These are phyloP conservation scores for Sebastes oblongus DNA, from an alignment of 2,797 vertebrate species.

Conservation along the genomic window DNA sequence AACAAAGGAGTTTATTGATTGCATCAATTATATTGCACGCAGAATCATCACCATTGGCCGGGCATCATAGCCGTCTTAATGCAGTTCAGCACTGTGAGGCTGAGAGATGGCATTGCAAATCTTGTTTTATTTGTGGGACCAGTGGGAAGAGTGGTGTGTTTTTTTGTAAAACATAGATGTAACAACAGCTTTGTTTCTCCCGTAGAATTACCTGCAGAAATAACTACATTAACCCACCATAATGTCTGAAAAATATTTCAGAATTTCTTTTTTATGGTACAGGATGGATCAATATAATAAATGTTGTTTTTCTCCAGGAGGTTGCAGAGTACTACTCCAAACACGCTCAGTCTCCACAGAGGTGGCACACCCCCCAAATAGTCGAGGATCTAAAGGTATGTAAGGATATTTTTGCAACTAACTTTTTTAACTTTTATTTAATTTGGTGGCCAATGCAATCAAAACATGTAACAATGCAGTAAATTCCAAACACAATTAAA, in stretches of 20 bases:
- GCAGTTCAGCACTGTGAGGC: background rate
- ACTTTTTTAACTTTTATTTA: background rate
- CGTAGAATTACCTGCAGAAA: background rate
- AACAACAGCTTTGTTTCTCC: background rate
- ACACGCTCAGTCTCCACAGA: slow-evolving; percentile 77
- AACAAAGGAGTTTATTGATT: slow-evolving; percentile 40
- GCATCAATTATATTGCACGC: background rate
- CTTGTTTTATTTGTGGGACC: background rate
- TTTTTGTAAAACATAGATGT: background rate
- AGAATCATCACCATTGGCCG: slow-evolving; percentile 5
- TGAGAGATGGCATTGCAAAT: background rate
- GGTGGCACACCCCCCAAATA: slow-evolving; percentile 87
- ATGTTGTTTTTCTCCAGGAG: slow-evolving; percentile 78
- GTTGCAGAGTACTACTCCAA: slow-evolving; percentile 85
- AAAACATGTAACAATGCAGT: background rate
- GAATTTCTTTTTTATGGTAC: background rate
- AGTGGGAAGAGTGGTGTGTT: background rate
- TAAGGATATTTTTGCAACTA: background rate
- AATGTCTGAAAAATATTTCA: background rate
- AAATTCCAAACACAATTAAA: background rate
- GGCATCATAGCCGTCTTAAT: background rate
- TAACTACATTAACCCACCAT: background rate
- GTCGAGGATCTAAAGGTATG: slow-evolving; percentile 91
- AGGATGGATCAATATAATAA: background rate
- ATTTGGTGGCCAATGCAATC: background rate